Evolutionary conservation across 2,113 vertebrate genomes (phyloP).

Genomic region (Heloderma charlesbogerti): DNA sequence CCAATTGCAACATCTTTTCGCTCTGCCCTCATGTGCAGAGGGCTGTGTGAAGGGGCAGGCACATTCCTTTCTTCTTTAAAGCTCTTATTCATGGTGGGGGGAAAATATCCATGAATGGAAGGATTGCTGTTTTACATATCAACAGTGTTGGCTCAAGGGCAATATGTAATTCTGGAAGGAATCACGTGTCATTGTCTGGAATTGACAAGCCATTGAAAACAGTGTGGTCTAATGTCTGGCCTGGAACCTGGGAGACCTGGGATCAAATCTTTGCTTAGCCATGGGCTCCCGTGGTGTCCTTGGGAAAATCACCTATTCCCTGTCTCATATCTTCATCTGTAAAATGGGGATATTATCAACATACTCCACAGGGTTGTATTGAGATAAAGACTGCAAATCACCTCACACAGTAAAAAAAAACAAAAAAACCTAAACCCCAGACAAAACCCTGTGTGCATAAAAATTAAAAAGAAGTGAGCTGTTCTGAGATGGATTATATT

Average conservation of each 20-base stretch:
- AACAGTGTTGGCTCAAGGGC: not conserved
- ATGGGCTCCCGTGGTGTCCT: not conserved
- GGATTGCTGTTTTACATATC: not conserved
- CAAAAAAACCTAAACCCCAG: not conserved
- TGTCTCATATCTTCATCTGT: not conserved
- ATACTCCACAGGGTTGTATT: not conserved
- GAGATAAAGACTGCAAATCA: not conserved
- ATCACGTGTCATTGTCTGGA: not conserved
- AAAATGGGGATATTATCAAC: not conserved
- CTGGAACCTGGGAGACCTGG: not conserved
- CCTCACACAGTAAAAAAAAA: not conserved
- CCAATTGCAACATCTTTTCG: not conserved
- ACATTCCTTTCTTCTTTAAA: not conserved
- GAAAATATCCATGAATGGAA: not conserved
- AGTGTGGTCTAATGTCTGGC: not conserved
- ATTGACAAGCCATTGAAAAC: not conserved
- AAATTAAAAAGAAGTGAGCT: not conserved
- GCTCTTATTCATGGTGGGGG: not conserved
- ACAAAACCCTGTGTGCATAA: not conserved
- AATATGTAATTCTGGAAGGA: not conserved
- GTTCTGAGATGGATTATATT: not conserved
- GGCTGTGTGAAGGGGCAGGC: not conserved
- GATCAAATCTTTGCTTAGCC: not conserved
- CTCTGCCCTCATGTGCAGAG: not conserved
- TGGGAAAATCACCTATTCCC: not conserved